Base-by-base conservation (phyloP, 1,140 invertebrate genomes). In the Drosophila kikkawai region DNA sequence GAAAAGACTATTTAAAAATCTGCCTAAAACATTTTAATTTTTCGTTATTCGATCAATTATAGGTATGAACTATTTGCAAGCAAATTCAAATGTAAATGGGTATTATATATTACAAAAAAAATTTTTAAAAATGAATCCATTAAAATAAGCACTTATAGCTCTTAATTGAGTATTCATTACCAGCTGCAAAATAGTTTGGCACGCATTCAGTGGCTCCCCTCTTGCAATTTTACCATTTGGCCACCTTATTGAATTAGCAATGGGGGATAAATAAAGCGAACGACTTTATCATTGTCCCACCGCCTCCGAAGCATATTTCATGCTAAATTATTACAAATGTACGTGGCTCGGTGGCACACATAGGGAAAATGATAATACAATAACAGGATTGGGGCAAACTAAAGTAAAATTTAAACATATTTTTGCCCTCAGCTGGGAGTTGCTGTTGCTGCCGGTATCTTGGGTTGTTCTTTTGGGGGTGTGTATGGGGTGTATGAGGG, bases 331-430 rank as follows among this genome's bases (percentile, higher is more conserved):
- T 87, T 80, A 68, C 84, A 57, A 75, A 80, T 66, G 64, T 81
- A 87, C 84, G 84, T 87, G 84, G 47, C 44, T 58, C 36, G 41
- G 41, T 66, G 77, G 37, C 63, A 39, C 64, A 73, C 63, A 86
- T 60, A 82, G 77, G 81, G 70, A 51, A 71, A 73, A 87, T 87
- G 68, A 76, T 75, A 78, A 84, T 84, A 82, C 84, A 83, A 87
- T 80, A 88, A 75, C 80, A 78, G 64, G 61, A 70, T 75, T 74
- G 65, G 68, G 64, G 61, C 56, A 65, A 82, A 69, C 71, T 77
- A 71, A 57, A 64, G 75, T 60, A 78, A 74, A 78, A 78, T 78
- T 78, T 78, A 70, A 82, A 77, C 79, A 86, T 87, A 83, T 86
- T 86, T 82, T 79, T 26, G n/a, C 26, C 66, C 51, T 70, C 36